Evolutionary conservation across 2,888 invertebrate genomes (phyloP).

Genomic region (Xestia ashworthii): DNA sequence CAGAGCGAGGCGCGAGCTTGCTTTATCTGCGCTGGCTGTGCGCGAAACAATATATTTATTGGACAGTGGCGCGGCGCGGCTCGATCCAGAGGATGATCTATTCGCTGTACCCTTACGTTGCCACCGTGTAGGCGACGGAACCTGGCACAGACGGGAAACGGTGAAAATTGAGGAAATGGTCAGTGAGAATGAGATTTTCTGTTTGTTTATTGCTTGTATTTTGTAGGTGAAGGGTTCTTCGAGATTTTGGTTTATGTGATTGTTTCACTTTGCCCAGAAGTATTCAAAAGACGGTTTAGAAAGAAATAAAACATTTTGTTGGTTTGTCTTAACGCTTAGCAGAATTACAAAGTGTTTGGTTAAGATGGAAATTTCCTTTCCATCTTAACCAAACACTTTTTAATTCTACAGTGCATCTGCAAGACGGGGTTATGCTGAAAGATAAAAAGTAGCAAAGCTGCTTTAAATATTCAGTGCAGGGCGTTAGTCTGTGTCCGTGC

Average conservation of each 20-base stretch:
- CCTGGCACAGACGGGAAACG: not conserved
- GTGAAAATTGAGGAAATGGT: slow-evolving; percentile 28
- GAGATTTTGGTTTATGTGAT: not conserved
- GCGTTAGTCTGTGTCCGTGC: slow-evolving; percentile 73
- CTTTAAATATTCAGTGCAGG: slow-evolving; percentile 71
- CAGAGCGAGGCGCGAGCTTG: slow-evolving; percentile 89
- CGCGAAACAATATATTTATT: slow-evolving; percentile 91
- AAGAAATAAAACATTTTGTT: not conserved
- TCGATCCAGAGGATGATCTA: slow-evolving; percentile 88
- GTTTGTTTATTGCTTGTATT: not conserved
- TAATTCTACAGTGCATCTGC: slow-evolving; percentile 25
- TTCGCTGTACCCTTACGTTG: slow-evolving; percentile 80
- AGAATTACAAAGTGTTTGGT: not conserved
- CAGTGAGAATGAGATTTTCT: not conserved
- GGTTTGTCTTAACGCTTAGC: not conserved
- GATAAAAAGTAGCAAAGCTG: slow-evolving; percentile 60
- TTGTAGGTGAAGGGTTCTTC: not conserved
- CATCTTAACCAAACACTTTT: not conserved
- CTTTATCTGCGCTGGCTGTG: slow-evolving; percentile 90
- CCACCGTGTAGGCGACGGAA: slow-evolving; percentile 56
- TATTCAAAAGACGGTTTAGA: not conserved
- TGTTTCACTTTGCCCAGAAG: not conserved
- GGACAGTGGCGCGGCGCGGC: slow-evolving; percentile 85
- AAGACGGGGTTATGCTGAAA: slow-evolving; percentile 44
- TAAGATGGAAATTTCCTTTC: not conserved